Conservation (phyloP, 2,888 invertebrate genomes). For the Drosophila barbarae region DNA sequence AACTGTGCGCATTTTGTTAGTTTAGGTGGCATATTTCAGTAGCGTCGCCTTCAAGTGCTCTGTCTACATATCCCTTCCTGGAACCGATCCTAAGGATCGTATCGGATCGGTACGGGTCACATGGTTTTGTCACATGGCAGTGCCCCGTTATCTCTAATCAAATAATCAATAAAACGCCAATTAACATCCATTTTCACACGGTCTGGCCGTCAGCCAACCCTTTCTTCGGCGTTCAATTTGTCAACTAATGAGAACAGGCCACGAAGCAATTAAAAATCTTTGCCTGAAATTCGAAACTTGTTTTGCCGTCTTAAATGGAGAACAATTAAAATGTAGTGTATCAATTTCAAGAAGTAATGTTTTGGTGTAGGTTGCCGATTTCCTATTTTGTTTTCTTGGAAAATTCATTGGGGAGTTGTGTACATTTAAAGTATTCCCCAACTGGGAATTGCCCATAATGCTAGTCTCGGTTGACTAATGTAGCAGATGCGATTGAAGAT, state of each 20-base stretch:
- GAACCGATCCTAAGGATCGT: not conserved
- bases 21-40: slow-evolving; percentile 65
- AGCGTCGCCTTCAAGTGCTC: slow-evolving; percentile 58
- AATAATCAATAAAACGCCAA: slow-evolving; percentile 66
- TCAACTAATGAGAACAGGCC: slow-evolving; percentile 55
- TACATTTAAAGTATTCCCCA: slow-evolving; percentile 42
- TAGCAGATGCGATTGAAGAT: slow-evolving; percentile 44
- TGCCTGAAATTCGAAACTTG: slow-evolving; percentile 48
- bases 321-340: slow-evolving; percentile 59
- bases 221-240: slow-evolving; percentile 52
- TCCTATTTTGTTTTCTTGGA: slow-evolving; percentile 36
- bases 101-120: not conserved
- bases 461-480: slow-evolving; percentile 28
- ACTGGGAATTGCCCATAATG: slow-evolving; percentile 46
- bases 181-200: slow-evolving; percentile 67
- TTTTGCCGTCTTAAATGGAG: slow-evolving; percentile 13
- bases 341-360: slow-evolving; percentile 47
- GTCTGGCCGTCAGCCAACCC: slow-evolving; percentile 12
- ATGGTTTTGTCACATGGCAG: slow-evolving; percentile 1
- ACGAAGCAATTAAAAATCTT: slow-evolving; percentile 55
- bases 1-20: slow-evolving; percentile 34
- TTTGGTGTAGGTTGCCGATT: slow-evolving; percentile 6
- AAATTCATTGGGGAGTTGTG: slow-evolving; percentile 41
- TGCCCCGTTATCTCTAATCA: slow-evolving; percentile 39
- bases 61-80: slow-evolving; percentile 22